Evolutionary conservation across 1,140 invertebrate species (phyloP).

Genomic region (Drosophila triauraria): DNA sequence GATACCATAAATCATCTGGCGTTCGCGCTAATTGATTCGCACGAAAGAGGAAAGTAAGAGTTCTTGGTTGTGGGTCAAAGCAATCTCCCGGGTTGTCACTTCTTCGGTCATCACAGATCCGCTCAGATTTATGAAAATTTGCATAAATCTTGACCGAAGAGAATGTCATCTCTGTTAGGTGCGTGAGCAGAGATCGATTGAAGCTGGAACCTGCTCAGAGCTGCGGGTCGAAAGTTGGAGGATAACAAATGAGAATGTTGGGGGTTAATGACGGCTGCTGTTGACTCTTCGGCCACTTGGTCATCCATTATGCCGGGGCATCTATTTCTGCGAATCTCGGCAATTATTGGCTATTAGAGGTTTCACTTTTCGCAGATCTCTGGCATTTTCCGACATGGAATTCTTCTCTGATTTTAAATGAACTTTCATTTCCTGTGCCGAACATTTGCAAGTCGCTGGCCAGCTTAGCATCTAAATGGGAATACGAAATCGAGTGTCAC

Average conservation of each 20-base stretch:
- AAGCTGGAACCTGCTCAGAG: constrained; percentile 50
- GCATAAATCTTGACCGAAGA: constrained; percentile 46
- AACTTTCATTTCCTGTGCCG: constrained; percentile 59
- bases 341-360: constrained; percentile 64
- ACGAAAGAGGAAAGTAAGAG: constrained; percentile 68
- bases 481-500: constrained; percentile 49
- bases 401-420: constrained; percentile 25
- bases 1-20: constrained; percentile 66
- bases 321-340: constrained; percentile 35
- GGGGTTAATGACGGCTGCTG: constrained; percentile 53
- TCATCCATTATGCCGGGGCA: constrained; percentile 28
- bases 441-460: constrained; percentile 41
- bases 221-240: constrained; percentile 35
- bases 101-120: constrained; percentile 26
- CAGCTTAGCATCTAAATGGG: constrained; percentile 34
- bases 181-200: constrained; percentile 51
- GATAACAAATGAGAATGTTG: constrained; percentile 59
- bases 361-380: constrained; percentile 67
- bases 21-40: constrained; percentile 52
- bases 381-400: constrained; percentile 20
- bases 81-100: constrained; percentile 56
- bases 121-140: constrained; percentile 62
- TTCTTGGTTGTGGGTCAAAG: constrained; percentile 71
- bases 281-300: constrained; percentile 24
- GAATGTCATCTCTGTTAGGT: constrained; percentile 38